These are phyloP conservation scores for Morone saxatilis DNA, from an alignment of 2,113 vertebrate species.

Conservation along the genomic window DNA sequence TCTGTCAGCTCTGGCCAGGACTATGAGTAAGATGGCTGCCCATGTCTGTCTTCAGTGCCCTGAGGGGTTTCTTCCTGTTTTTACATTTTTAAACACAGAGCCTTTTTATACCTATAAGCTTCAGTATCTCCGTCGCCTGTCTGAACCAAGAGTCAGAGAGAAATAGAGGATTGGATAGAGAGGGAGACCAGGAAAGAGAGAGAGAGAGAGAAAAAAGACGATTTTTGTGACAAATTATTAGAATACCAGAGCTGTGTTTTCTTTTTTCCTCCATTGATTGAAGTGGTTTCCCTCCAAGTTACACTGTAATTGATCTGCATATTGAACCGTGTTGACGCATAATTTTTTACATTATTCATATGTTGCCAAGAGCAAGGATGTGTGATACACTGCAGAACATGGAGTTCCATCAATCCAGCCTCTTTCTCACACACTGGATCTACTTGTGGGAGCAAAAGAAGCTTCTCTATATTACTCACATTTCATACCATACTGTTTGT, in stretches of 20 bases:
- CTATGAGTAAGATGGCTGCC: constrained; percentile 34
- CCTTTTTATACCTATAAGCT: constrained; percentile 33
- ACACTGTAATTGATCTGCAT: constrained; percentile 49
- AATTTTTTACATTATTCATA: constrained; percentile 55
- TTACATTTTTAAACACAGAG: constrained; percentile 43
- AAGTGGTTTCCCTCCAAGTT: constrained; percentile 39
- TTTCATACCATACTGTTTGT: background rate
- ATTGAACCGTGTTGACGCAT: constrained; percentile 43
- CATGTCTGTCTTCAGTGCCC: constrained; percentile 17
- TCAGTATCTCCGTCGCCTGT: constrained; percentile 1
- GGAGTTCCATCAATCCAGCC: constrained; percentile 6
- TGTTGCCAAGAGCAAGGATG: constrained; percentile 9
- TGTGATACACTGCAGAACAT: constrained; percentile 14
- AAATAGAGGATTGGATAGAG: background rate
- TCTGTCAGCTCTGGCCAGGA: constrained; percentile 14
- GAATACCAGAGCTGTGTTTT: constrained; percentile 11
- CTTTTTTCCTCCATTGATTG: constrained; percentile 7
- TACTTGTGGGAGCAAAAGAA: background rate
- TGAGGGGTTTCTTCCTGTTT: constrained; percentile 20
- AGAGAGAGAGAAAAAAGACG: background rate
- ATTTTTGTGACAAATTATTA: constrained; percentile 33
- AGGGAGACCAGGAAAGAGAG: background rate
- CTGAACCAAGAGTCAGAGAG: constrained; percentile 11
- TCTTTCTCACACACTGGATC: background rate
- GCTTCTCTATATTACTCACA: background rate